Evolutionary conservation across 2,113 vertebrate genomes (phyloP).

Genomic region (Syngnathus scovelli): DNA sequence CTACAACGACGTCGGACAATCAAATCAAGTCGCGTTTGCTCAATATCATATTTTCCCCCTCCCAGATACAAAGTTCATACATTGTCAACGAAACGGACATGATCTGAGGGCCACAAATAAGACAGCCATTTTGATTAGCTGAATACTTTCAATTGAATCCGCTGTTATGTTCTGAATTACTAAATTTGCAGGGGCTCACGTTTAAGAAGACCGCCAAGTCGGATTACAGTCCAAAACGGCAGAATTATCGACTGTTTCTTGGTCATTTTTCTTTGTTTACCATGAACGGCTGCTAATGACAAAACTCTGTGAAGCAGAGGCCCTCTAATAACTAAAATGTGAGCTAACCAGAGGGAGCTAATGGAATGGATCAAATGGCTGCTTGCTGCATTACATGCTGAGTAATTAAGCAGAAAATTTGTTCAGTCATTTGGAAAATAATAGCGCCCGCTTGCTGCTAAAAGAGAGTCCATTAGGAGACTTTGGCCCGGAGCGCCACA

Average conservation of each 20-base stretch:
- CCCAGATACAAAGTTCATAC: no score
- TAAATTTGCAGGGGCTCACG: slow-evolving; percentile 2
- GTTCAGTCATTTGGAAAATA: slow-evolving; percentile 70
- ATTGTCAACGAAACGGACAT: no score
- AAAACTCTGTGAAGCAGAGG: slow-evolving; percentile 39
- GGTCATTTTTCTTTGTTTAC: slow-evolving; percentile 50
- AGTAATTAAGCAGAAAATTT: slow-evolving; percentile 72
- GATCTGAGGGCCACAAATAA: no score
- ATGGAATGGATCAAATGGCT: slow-evolving; percentile 59
- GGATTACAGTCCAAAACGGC: slow-evolving; percentile 4
- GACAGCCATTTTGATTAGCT: not conserved
- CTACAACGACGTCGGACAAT: no score
- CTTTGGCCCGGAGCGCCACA: slow-evolving; percentile 24
- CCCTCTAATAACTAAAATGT: slow-evolving; percentile 43
- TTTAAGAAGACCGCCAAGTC: slow-evolving; percentile 11
- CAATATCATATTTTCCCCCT: no score
- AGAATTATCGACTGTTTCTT: slow-evolving; percentile 18
- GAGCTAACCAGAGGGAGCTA: slow-evolving; percentile 48
- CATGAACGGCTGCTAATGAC: slow-evolving; percentile 35
- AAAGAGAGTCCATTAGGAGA: slow-evolving; percentile 59
- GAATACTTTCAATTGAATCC: not conserved
- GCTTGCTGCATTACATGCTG: slow-evolving; percentile 60
- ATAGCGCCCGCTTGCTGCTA: slow-evolving; percentile 54
- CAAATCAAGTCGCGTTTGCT: no score
- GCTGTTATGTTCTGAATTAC: not conserved